Conservation (phyloP, 1,140 invertebrate species). For the Holotrichia oblita region DNA sequence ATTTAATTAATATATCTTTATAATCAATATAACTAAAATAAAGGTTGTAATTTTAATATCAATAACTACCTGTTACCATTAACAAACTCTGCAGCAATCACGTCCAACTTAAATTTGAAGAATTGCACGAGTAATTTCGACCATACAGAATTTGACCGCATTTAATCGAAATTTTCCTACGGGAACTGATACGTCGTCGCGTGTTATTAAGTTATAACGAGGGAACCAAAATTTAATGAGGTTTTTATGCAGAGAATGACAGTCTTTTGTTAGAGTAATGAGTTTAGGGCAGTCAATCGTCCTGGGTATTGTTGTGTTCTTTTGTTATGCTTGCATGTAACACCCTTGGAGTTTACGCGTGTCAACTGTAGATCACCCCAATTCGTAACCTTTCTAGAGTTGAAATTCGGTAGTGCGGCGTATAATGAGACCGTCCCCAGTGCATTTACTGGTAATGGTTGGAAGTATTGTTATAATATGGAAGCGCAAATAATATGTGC, state of each 20-base stretch:
- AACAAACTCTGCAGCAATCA: neutral
- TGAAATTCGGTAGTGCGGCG: constrained; percentile 38
- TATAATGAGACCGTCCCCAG: constrained; percentile 38
- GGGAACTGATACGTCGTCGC: constrained; percentile 49
- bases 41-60: too few relatives aligned
- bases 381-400: constrained; percentile 36
- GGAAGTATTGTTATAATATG: constrained; percentile 34
- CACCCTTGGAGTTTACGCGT: constrained; percentile 45
- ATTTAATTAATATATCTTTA: too few relatives aligned
- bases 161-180: constrained; percentile 49
- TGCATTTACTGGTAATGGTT: constrained; percentile 42
- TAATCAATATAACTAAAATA: too few relatives aligned
- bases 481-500: neutral
- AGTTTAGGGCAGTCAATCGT: constrained; percentile 60
- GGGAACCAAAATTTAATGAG: constrained; percentile 58
- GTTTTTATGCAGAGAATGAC: constrained; percentile 62
- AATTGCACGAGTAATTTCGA: neutral
- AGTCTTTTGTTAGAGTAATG: constrained; percentile 62
- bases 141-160: constrained; percentile 36
- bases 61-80: too few relatives aligned
- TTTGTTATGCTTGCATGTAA: constrained; percentile 45
- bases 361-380: constrained; percentile 38
- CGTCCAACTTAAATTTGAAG: neutral
- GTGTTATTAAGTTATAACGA: constrained; percentile 58
- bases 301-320: constrained; percentile 52